Base-by-base conservation (phyloP, 2,888 invertebrate species). In the Archaeoteleia sp. region DNA sequence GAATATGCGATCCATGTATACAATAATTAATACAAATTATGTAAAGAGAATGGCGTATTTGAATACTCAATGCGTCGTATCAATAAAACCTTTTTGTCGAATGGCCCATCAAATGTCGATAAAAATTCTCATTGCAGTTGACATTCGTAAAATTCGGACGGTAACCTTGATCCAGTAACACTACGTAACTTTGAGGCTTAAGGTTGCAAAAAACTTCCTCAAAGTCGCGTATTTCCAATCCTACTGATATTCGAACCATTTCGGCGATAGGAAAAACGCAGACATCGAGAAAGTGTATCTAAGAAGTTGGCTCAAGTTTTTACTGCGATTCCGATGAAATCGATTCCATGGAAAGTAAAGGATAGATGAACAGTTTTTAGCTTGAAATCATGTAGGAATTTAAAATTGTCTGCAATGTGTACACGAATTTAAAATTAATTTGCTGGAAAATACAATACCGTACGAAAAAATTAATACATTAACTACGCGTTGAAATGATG, bases 141-240 rank as follows among this genome's bases (percentile, higher is more conserved):
- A 8, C 1, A 29, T 32, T 32, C 9, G 13, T 32, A 32, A 12
- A 32, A 32, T 32, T 12, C 32, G 10, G 3, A 1, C 13, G 1
- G 9, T 12, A 12, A 7, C 32, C 32, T 32, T 32, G 32, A 32
- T 12, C 32, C 32, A 32, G 32, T 32, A 12, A 12, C 32, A 32
- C 12, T 2, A 12, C 13, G 32, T 7, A 32, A 32, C 12, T 9
- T 12, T 1, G 13, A 12, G 13, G 12, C 32, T 32, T 4, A n/a
- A 32, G 32, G 10, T 12, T 4, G 32, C 32, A 12, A 12, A 32
- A 32, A 12, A 4, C n/a, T 32, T 32, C 32, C 13, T 12, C 13
- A 29, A 29, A 29, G n/a, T 7, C 2, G 29, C 29, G 10, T 12
- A 29, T n/a, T 29, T 29, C 27, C 27, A n/a, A 29, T 29, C 27